Evolutionary conservation across 2,113 vertebrate genomes (phyloP), one percentile per base, ranked within the genome.

Genomic region (Oreochromis tanganicae): DNA sequence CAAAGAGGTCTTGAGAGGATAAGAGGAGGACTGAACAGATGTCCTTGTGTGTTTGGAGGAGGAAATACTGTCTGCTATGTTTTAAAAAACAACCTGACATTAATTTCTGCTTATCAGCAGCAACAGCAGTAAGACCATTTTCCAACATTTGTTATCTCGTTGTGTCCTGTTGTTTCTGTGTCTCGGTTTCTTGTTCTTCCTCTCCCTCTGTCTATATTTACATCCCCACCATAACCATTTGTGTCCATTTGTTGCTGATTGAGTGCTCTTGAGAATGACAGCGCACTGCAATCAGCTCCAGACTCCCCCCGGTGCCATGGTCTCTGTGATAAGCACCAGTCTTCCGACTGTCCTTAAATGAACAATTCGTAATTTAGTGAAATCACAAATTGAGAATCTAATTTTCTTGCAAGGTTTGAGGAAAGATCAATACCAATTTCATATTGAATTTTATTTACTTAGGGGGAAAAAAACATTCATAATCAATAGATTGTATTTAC

Each of bases 71-170:
- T 82, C 78, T 78, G 52, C 57, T 81, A 71, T 27, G 55, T 86
- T 68, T 59, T 71, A 66, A 86, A 73, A 88, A 89, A 83, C 83
- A 90, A 83, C 41, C 82, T 80, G 88, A 88, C 63, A 10, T 85
- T 92, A 91, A 93, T 88, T 83, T 73, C 61, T 68, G 90, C 94
- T 95, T 95, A 95, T 95, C 95, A 38, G 87, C 36, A 85, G 52
- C 46, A 59, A 61, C 94, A 95, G 93, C 86, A 68, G 85, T 34
- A 13, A 10, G 78, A 9, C 81, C 46, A 12, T 34, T 86, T 82
- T 87, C 85, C 82, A 90, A 91, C 92, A 86, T 73, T 80, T 87
- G 50, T 57, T 88, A 81, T 87, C 84, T 90, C 81, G 13, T 46
- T 80, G 78, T 82, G 36, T 10, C 27, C 59, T 87, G 48, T 54